phyloP scores from a whole-genome alignment of 2,113 vertebrate species.

The Albula goreensis region DNA sequence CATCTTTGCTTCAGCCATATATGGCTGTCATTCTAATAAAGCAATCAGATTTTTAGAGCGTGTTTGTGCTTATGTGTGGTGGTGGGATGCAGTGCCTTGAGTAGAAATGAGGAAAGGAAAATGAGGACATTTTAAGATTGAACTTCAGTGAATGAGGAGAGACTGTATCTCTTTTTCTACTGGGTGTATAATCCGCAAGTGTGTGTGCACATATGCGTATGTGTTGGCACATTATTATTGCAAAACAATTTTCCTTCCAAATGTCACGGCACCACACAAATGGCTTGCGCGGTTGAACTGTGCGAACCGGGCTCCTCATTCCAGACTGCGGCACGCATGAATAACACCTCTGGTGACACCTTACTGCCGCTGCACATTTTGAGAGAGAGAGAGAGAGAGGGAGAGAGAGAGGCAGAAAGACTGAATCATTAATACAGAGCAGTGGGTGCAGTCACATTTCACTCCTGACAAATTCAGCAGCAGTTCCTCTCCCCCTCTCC shows the following conservation, averaged over 20 bases:
- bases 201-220: not conserved
- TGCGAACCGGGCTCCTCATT: not conserved
- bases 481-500: too few relatives aligned
- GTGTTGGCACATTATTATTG: not conserved
- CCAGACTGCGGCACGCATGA: not conserved
- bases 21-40: too few relatives aligned
- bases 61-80: too few relatives aligned
- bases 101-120: too few relatives aligned
- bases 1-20: too few relatives aligned
- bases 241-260: not conserved
- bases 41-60: too few relatives aligned
- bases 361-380: not conserved
- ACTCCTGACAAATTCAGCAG: too few relatives aligned
- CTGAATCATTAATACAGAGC: not conserved
- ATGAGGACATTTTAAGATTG: too few relatives aligned
- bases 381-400: not conserved
- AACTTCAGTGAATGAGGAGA: too few relatives aligned
- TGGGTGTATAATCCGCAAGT: not conserved
- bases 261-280: not conserved
- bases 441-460: not conserved
- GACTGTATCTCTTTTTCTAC: too few relatives aligned
- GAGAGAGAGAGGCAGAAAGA: too few relatives aligned
- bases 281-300: not conserved
- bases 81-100: too few relatives aligned
- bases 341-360: not conserved